Percentiles rank a stretch among this genome's conserved stretches.
Conservation (phyloP, 2,888 invertebrate species). For the Phortica okadai region DNA sequence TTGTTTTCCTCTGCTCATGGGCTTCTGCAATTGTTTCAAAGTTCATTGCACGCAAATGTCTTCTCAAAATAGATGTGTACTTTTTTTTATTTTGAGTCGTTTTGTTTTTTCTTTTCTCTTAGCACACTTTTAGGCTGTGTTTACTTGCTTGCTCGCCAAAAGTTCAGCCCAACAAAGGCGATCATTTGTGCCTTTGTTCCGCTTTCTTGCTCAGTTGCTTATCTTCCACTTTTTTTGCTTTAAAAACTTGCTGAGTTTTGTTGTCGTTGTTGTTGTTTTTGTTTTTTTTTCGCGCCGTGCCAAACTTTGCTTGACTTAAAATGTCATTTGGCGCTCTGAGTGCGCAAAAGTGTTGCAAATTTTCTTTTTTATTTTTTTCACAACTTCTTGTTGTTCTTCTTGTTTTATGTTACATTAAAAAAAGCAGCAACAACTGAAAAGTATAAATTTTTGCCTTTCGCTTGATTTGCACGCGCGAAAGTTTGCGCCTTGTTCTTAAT, state of each 20-base stretch:
- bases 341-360: neutral
- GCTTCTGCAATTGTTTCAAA: conserved; percentile 42
- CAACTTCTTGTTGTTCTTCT: too few relatives aligned
- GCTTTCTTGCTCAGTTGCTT: neutral
- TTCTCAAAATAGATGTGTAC: conserved; percentile 6
- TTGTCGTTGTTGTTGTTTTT: conserved; percentile 4
- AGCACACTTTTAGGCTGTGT: conserved; percentile 35
- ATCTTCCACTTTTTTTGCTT: neutral
- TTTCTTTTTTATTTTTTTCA: too few relatives aligned
- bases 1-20: too few relatives aligned
- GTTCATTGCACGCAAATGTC: conserved; percentile 60
- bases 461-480: conserved; percentile 29
- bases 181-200: neutral
- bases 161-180: neutral
- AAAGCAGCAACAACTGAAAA: neutral
- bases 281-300: conserved; percentile 45
- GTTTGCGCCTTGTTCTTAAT: conserved; percentile 17
- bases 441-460: conserved; percentile 9
- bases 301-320: conserved; percentile 35
- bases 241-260: neutral
- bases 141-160: conserved; percentile 15
- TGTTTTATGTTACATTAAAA: neutral
- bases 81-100: neutral
- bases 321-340: conserved; percentile 33
- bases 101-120: conserved; percentile 31